A percentile compares a stretch with the other conserved stretches of the same genome.
Conservation (phyloP, 2,888 invertebrate genomes). For the Zaprionus lineosus region DNA sequence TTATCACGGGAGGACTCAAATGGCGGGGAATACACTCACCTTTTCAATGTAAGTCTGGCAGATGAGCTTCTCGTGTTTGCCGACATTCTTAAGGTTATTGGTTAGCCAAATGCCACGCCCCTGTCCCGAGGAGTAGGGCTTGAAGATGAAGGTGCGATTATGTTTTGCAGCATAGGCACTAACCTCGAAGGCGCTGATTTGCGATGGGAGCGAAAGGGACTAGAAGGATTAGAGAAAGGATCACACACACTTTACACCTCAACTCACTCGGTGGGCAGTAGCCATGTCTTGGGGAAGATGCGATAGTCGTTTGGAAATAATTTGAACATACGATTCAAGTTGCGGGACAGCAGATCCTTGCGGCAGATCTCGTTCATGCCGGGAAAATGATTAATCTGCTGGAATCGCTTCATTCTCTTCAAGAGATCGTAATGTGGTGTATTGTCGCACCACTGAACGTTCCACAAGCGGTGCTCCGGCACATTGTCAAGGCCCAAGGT, state of each 20-base stretch:
- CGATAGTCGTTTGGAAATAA: constrained; percentile 94
- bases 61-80: constrained; percentile 91
- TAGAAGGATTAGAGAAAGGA: too few species aligned
- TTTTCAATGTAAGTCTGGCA: constrained; percentile 89
- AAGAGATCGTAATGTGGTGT: constrained; percentile 92
- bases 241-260: not conserved
- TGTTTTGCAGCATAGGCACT: constrained; percentile 84
- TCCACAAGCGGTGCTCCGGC: constrained; percentile 92
- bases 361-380: constrained; percentile 94
- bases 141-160: constrained; percentile 91
- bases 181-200: constrained; percentile 87
- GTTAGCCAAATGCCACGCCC: constrained; percentile 94
- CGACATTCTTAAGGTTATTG: constrained; percentile 88
- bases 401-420: constrained; percentile 94
- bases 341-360: constrained; percentile 93
- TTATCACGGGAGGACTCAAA: too few species aligned
- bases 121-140: constrained; percentile 95
- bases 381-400: constrained; percentile 96
- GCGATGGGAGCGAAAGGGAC: too few species aligned
- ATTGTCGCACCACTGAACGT: constrained; percentile 93
- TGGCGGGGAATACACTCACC: constrained; percentile 37
- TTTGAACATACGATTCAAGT: constrained; percentile 94
- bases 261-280: constrained; percentile 93
- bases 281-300: constrained; percentile 96
- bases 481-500: constrained; percentile 83